phyloP scores from a whole-genome alignment of 2,797 vertebrate species.

The Myioborus melanocephalus region DNA sequence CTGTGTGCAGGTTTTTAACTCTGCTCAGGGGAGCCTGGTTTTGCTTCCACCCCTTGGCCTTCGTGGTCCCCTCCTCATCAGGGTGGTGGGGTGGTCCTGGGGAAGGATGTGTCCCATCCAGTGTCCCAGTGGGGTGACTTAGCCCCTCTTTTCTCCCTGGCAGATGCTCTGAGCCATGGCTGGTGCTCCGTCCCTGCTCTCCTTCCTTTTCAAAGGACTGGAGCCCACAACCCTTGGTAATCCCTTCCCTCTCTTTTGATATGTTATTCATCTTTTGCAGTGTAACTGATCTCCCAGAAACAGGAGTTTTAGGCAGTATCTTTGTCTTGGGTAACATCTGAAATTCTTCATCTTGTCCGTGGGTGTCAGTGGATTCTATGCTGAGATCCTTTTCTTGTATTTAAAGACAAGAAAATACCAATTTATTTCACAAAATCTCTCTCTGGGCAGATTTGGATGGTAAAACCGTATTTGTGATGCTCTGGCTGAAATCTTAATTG shows the following conservation, averaged over 20 bases:
- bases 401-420: neutral
- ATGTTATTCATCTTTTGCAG: neutral
- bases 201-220: constrained; percentile 7
- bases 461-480: neutral
- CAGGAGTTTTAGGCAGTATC: neutral
- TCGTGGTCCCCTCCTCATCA: neutral
- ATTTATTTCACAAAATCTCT: neutral
- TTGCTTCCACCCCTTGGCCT: neutral
- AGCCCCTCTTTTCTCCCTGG: constrained; percentile 6
- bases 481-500: neutral
- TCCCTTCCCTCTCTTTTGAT: neutral
- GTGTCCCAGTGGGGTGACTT: neutral
- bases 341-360: neutral
- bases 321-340: neutral
- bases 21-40: neutral
- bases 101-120: neutral
- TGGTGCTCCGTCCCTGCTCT: neutral
- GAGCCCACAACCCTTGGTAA: neutral
- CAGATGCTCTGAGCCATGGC: neutral
- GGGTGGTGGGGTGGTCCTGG: neutral
- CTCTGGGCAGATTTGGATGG: neutral
- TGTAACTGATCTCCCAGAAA: neutral
- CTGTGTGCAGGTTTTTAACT: neutral
- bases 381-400: neutral
- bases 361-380: neutral